phyloP scores from a whole-genome alignment of 2,113 vertebrate species.

The Heliornis fulica region DNA sequence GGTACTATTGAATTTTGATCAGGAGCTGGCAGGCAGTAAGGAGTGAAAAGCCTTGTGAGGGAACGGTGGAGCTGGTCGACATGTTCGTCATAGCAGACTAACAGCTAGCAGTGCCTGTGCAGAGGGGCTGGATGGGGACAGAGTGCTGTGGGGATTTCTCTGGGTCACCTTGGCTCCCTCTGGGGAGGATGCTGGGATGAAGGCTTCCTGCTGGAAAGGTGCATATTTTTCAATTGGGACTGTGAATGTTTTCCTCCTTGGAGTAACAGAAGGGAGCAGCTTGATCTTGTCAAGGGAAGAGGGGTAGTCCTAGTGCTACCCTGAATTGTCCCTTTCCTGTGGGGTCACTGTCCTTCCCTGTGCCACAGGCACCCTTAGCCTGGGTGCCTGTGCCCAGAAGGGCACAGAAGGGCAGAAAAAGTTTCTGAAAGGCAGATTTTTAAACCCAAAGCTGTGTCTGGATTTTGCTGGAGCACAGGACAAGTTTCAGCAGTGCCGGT shows the following conservation, averaged over 20 bases:
- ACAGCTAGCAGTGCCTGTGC: not conserved
- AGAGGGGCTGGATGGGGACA: rapidly evolving
- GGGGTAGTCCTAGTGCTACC: not conserved
- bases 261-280: not conserved
- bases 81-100: not conserved
- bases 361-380: not conserved
- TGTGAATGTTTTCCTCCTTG: not conserved
- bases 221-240: not conserved
- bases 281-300: not conserved
- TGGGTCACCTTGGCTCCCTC: not conserved
- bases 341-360: not conserved
- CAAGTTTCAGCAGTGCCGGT: not conserved
- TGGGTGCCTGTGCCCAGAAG: too few species aligned
- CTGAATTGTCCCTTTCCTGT: not conserved
- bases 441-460: not conserved
- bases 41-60: not conserved
- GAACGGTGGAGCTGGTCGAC: not conserved
- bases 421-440: not conserved
- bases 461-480: not conserved
- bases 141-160: not conserved
- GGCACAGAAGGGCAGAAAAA: not conserved
- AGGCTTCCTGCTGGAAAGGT: not conserved
- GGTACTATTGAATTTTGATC: conserved; percentile 17
- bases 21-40: not conserved
- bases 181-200: rapidly evolving